Evolutionary conservation across 1,140 invertebrate species (phyloP).

Genomic region (Bombus waltoni): DNA sequence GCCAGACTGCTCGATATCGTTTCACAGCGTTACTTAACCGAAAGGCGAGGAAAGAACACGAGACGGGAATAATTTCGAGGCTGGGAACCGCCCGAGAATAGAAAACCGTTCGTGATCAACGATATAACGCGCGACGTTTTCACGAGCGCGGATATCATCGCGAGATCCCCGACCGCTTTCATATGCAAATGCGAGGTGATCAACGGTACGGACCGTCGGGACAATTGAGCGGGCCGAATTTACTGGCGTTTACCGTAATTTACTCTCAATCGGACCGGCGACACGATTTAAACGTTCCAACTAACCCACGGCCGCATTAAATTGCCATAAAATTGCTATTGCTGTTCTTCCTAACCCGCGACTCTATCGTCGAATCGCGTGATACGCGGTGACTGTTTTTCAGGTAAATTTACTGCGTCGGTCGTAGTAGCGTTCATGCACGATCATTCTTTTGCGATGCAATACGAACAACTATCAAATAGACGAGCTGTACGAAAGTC

Average conservation of each 20-base stretch:
- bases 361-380: constrained; percentile 2
- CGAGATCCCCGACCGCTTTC: constrained; percentile 49
- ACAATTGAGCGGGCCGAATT: constrained; percentile 58
- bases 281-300: constrained; percentile 51
- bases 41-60: not conserved
- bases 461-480: not conserved
- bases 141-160: constrained; percentile 52
- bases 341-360: not conserved
- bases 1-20: not conserved
- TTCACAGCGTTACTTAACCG: not conserved
- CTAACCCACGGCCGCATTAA: constrained; percentile 49
- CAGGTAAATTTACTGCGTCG: not conserved
- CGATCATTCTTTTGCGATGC: not conserved
- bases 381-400: constrained; percentile 32
- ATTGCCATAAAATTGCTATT: constrained; percentile 48
- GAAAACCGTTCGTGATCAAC: too few species aligned
- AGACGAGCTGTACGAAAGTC: not conserved
- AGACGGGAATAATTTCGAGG: not conserved
- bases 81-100: not conserved
- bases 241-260: constrained; percentile 63
- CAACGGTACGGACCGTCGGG: constrained; percentile 8
- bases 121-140: not conserved
- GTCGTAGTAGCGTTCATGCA: not conserved
- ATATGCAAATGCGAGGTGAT: constrained; percentile 60
- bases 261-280: constrained; percentile 49